Conservation (phyloP, 2,797 vertebrate genomes). For the Schizopygopsis pylzovi region DNA sequence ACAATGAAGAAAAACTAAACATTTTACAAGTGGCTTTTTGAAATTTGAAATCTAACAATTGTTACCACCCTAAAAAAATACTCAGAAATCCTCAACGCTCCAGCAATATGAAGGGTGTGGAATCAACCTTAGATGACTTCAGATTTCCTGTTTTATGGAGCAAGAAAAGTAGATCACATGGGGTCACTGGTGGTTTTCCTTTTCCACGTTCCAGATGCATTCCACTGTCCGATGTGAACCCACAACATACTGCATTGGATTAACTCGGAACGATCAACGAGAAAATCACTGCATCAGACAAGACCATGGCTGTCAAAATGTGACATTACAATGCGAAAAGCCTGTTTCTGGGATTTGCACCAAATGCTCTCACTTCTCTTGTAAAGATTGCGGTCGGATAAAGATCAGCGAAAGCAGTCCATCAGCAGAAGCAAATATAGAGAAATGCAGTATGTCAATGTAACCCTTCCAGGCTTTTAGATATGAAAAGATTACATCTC, state of each 20-base stretch:
- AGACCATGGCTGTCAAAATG: background rate
- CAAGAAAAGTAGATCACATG: conserved; percentile 37
- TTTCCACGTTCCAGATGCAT: conserved; percentile 45
- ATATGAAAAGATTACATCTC: conserved; percentile 72
- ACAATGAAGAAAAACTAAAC: background rate
- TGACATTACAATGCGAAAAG: background rate
- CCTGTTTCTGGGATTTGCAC: background rate
- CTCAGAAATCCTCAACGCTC: background rate
- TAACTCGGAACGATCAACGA: background rate
- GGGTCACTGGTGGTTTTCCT: conserved; percentile 51
- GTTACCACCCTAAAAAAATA: background rate
- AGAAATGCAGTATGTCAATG: conserved; percentile 63
- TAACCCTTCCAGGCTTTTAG: conserved; percentile 62
- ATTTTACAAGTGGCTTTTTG: background rate
- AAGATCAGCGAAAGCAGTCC: conserved; percentile 24
- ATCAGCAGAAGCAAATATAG: conserved; percentile 42
- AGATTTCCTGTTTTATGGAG: conserved; percentile 39
- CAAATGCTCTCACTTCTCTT: background rate
- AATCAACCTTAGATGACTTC: background rate
- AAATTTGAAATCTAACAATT: background rate
- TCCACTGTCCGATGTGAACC: conserved; percentile 31
- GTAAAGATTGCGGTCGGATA: conserved; percentile 15
- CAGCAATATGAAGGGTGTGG: background rate
- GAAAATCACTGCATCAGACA: background rate
- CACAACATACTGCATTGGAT: background rate